These are phyloP conservation scores for Lepidurus packardi DNA, from an alignment of 1,140 invertebrate species.

Conservation along the genomic window DNA sequence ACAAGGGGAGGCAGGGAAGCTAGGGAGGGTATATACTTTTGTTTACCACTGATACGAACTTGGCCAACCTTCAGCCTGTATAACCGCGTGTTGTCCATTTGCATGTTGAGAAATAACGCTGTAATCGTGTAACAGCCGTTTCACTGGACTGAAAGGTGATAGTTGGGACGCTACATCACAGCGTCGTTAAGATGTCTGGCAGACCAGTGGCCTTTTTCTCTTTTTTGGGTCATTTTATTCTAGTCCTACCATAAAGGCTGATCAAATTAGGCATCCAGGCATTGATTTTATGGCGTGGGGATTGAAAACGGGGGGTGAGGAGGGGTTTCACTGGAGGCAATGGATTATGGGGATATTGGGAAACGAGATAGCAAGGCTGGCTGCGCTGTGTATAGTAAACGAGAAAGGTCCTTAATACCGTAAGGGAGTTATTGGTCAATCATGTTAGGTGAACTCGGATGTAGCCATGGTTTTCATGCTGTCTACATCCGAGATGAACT, in stretches of 20 bases:
- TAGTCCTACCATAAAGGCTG: neutral
- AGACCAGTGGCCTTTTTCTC: neutral
- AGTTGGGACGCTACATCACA: neutral
- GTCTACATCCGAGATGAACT: too few species aligned
- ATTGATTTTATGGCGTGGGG: neutral
- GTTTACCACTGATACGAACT: conserved; percentile 1
- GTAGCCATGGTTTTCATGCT: too few species aligned
- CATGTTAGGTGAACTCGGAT: neutral
- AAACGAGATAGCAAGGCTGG: neutral
- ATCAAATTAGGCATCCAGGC: neutral
- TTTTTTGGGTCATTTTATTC: neutral
- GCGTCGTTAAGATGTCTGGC: neutral
- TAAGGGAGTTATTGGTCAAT: neutral
- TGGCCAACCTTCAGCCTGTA: conserved; percentile 9
- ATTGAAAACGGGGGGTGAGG: neutral
- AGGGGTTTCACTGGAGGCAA: neutral
- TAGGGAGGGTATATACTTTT: neutral
- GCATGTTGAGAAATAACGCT: neutral
- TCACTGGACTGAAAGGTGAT: neutral
- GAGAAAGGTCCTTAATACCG: neutral
- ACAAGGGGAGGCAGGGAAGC: neutral
- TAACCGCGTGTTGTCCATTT: conserved; percentile 10
- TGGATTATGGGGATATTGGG: neutral
- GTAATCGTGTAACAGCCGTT: neutral
- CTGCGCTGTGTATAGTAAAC: neutral